Base-by-base conservation (phyloP, 2,797 vertebrate genomes). In the Myioborus miniatus region DNA sequence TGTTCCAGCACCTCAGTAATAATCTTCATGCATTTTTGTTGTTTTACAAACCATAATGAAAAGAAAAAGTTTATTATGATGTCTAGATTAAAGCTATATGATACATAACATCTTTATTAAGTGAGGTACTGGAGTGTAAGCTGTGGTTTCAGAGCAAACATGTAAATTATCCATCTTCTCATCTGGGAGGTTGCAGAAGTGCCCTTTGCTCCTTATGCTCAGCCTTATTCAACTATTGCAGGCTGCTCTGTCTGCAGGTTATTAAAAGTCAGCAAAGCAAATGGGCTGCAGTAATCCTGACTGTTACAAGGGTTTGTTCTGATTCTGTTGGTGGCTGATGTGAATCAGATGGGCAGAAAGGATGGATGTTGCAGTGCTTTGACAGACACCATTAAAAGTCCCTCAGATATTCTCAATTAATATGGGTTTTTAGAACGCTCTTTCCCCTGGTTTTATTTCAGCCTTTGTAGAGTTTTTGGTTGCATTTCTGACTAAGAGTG, bases 211-310 rank as follows among this genome's bases (percentile, higher is more conserved):
- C 19, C 50, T 55, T 67, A 12, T 3, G 8, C 30, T 49, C 43
- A 69, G 68, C 10, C 26, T 62, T 32, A 17, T 41, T 52, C 27
- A 1, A 0, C 21, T 58, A 8, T 18, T 0, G 6, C n/a, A 21
- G n/a, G 15, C 69, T 55, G 36, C n/a, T 62, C 10, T 56, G 27
- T 53, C 56, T 46, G 34, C 9, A 8, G 44, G 15, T 20, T 30
- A 12, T 47, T 71, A 32, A 6, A 64, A 87, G 34, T n/a, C 41
- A 87, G 63, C 55, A 59, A 47, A 75, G 71, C 36, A 19, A 79
- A 21, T 29, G 11, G 8, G 34, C 34, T 72, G 41, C 16, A 22
- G 6, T 34, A 47, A 64, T 78, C 20, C 11, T 26, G 34, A 7
- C 27, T 50, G 14, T 49, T 77, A n/a, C 4, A 15, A 8, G 21